Percentiles rank a stretch among this genome's conserved stretches.
phyloP scores from a whole-genome alignment of 2,113 vertebrate species.

The Callipepla squamata region DNA sequence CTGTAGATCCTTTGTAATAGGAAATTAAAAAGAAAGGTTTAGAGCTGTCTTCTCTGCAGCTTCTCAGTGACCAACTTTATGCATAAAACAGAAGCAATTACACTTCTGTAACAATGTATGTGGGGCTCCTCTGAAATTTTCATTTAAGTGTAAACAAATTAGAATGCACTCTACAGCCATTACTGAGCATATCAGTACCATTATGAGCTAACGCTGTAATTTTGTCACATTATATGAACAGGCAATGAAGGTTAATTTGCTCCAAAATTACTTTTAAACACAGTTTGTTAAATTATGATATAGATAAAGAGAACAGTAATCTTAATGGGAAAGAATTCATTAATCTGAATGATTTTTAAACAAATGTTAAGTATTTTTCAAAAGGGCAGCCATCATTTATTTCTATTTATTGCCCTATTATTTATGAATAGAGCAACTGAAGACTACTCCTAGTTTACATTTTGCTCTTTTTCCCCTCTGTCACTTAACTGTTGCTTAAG shows the following conservation, averaged over 20 bases:
- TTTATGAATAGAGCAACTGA: background rate
- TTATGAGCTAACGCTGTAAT: background rate
- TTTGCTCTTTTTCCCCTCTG: background rate
- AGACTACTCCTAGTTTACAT: background rate
- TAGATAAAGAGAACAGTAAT: background rate
- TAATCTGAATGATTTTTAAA: background rate
- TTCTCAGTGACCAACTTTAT: background rate
- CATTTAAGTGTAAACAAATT: background rate
- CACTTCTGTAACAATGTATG: background rate
- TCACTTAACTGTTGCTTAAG: background rate
- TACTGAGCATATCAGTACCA: background rate
- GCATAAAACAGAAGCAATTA: background rate
- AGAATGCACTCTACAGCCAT: background rate
- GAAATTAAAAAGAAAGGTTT: background rate
- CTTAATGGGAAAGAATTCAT: background rate
- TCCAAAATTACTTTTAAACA: constrained; percentile 1
- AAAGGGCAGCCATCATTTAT: background rate
- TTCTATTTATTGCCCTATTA: background rate
- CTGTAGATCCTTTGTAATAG: background rate
- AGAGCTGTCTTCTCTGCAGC: background rate
- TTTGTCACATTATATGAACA: background rate
- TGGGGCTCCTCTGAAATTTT: background rate
- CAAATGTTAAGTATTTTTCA: background rate
- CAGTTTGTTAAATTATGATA: background rate
- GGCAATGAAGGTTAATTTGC: background rate